Evolutionary conservation across 2,888 invertebrate species (phyloP).

Genomic region (Doris montereyensis): DNA sequence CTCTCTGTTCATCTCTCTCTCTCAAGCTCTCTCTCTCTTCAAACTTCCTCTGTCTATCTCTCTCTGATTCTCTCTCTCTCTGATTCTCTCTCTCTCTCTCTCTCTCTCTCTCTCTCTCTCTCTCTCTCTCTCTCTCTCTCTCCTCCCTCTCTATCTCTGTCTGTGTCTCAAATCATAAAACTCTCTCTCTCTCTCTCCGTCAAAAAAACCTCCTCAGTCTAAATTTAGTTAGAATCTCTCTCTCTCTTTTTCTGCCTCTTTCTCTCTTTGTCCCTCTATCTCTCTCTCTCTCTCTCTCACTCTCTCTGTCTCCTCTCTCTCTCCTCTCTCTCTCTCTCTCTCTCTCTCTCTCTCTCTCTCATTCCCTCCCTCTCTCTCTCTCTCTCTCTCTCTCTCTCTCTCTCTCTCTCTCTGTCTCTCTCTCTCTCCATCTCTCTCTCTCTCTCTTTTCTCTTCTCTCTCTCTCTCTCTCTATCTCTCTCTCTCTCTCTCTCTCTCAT

Average conservation of each 20-base stretch:
- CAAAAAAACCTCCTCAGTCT: too few relatives aligned
- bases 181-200: conserved; percentile 7
- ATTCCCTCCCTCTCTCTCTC: conserved; percentile 6
- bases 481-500: too few relatives aligned
- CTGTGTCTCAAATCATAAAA: conserved; percentile 24
- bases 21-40: background rate
- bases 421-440: too few relatives aligned
- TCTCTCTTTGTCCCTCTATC: conserved; percentile 33
- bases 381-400: conserved; percentile 13
- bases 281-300: conserved; percentile 9
- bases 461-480: too few relatives aligned
- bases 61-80: background rate
- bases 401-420: conserved; percentile 1
- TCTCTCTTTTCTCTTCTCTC: too few relatives aligned
- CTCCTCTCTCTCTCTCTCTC: conserved; percentile 13
- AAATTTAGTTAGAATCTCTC: too few relatives aligned
- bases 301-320: conserved; percentile 7
- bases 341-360: conserved; percentile 15
- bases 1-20: background rate
- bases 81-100: background rate
- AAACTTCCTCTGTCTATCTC: background rate
- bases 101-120: background rate
- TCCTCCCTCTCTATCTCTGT: conserved; percentile 4
- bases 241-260: background rate
- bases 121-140: background rate